Percentiles rank a stretch among this genome's conserved stretches.
phyloP scores from a whole-genome alignment of 2,888 invertebrate species.

The Pristionchus fissidentatus region DNA sequence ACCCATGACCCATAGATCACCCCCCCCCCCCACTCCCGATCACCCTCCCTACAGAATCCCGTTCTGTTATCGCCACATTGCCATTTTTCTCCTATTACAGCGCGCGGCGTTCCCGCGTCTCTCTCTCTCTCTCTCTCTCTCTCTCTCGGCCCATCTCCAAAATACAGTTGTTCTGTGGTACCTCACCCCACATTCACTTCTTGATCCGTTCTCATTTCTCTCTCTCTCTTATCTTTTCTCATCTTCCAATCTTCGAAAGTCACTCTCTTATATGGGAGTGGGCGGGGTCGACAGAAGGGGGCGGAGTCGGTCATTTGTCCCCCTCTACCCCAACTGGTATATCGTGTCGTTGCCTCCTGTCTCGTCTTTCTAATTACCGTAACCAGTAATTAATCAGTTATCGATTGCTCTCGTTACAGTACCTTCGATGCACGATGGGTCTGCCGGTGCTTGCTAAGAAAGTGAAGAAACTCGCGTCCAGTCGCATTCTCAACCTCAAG shows the following conservation, averaged over 20 bases:
- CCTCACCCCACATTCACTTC: conserved; percentile 1
- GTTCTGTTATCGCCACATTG: background rate
- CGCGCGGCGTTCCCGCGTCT: background rate
- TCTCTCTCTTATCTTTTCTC: background rate
- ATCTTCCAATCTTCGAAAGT: background rate
- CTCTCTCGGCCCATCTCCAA: background rate
- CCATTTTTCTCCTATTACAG: background rate
- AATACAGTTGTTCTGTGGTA: background rate
- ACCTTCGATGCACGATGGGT: conserved; percentile 48
- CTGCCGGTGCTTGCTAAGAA: conserved; percentile 64
- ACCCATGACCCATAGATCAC: background rate
- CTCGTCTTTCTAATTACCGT: background rate
- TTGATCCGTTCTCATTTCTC: conserved; percentile 41
- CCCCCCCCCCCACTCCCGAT: background rate
- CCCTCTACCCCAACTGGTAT: background rate
- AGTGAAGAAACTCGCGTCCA: conserved; percentile 61
- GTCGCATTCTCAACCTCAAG: conserved; percentile 62
- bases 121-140: background rate
- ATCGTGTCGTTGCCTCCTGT: background rate
- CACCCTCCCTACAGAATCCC: background rate
- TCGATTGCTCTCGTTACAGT: background rate
- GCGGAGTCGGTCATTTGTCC: background rate
- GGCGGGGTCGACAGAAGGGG: background rate
- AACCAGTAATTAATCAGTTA: background rate
- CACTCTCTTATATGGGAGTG: background rate